phyloP scores from a whole-genome alignment of 2,888 invertebrate genomes.

The Eubasilissa splendida region DNA sequence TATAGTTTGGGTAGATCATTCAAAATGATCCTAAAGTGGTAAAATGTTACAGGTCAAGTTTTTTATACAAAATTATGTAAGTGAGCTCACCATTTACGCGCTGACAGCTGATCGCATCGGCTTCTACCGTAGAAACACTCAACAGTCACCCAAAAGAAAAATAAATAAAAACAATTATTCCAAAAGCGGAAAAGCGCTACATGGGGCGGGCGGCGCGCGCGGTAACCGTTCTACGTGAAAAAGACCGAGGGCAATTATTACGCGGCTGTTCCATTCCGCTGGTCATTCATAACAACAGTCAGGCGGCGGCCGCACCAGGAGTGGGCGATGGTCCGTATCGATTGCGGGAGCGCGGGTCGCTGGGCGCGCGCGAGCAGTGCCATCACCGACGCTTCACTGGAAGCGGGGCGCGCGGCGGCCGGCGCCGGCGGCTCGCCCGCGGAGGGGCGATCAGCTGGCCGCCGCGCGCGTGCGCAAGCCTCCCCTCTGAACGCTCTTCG shows the following conservation, averaged over 20 bases:
- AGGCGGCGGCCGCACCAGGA: constrained; percentile 9
- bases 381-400: constrained; percentile 44
- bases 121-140: constrained; percentile 22
- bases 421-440: background rate
- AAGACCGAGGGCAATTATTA: constrained; percentile 1
- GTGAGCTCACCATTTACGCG: constrained; percentile 18
- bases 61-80: background rate
- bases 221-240: constrained; percentile 3
- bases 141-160: constrained; percentile 30
- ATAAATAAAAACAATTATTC: constrained; percentile 27
- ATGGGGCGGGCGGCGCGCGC: constrained; percentile 14
- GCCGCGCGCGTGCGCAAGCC: constrained; percentile 17
- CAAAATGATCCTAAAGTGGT: too few relatives aligned
- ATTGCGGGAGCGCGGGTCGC: constrained; percentile 33
- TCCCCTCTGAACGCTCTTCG: background rate
- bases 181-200: constrained; percentile 16
- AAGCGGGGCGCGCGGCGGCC: background rate
- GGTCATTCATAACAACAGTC: constrained; percentile 28
- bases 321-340: constrained; percentile 45
- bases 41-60: too few relatives aligned
- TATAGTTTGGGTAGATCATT: too few relatives aligned
- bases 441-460: constrained; percentile 27
- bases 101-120: constrained; percentile 39
- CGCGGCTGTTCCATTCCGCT: constrained; percentile 12
- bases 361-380: constrained; percentile 28